phyloP scores from a whole-genome alignment of 2,888 invertebrate species.

The Cremastinae sp. region DNA sequence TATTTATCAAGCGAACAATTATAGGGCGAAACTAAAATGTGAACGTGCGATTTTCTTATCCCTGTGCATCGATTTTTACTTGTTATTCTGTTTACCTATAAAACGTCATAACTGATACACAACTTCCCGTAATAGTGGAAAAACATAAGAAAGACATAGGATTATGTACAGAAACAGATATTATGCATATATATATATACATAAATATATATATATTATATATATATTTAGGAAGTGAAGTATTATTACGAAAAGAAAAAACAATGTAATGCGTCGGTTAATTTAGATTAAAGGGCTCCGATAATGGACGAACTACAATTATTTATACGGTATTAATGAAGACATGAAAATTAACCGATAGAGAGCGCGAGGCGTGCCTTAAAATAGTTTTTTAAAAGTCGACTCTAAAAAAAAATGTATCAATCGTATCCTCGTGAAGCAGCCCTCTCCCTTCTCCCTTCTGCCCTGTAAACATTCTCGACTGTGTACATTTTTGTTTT shows the following conservation, averaged over 20 bases:
- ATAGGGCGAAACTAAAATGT: conserved; percentile 27
- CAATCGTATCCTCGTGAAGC: conserved; percentile 30
- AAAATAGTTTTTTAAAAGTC: conserved; percentile 70
- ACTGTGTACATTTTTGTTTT: conserved; percentile 61
- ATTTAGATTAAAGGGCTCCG: conserved; percentile 69
- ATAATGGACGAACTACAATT: conserved; percentile 71
- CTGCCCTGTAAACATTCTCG: conserved; percentile 49
- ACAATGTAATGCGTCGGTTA: conserved; percentile 72
- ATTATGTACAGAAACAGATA: conserved; percentile 77
- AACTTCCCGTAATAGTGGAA: conserved; percentile 74
- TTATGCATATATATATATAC: conserved; percentile 69
- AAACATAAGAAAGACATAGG: conserved; percentile 77
- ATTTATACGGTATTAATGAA: conserved; percentile 75
- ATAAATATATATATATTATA: conserved; percentile 74
- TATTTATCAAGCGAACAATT: conserved; percentile 55
- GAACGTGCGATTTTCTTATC: conserved; percentile 55
- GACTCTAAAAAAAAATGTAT: conserved; percentile 50
- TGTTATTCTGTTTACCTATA: conserved; percentile 77
- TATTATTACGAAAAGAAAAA: conserved; percentile 65
- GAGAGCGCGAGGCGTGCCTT: conserved; percentile 78
- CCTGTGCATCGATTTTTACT: conserved; percentile 73
- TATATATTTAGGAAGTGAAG: conserved; percentile 70
- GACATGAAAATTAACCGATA: conserved; percentile 65
- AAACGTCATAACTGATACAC: conserved; percentile 74
- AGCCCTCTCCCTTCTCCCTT: conserved; percentile 12